Evolutionary conservation across 2,113 vertebrate species (phyloP).

Genomic region (Oryzias celebensis): DNA sequence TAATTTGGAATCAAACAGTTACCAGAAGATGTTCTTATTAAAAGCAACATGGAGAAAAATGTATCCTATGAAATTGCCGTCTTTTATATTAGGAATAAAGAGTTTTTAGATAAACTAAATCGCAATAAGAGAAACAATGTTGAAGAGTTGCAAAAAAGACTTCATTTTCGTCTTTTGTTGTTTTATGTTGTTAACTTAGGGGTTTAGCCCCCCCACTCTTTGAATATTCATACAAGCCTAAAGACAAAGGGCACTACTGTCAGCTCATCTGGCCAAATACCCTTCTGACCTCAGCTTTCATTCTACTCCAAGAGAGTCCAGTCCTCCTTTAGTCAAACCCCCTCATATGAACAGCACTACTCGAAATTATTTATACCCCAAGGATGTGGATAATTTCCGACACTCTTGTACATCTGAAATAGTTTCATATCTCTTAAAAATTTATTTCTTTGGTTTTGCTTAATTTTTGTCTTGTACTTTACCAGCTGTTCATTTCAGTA

Average conservation of each 20-base stretch:
- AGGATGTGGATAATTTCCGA: too few species aligned
- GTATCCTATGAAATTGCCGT: too few species aligned
- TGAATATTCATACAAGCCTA: slow-evolving; percentile 47
- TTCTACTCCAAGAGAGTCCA: slow-evolving; percentile 44
- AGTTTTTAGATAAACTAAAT: too few species aligned
- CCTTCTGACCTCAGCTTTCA: slow-evolving; percentile 16
- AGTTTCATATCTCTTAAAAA: background rate
- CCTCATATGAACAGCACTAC: slow-evolving; percentile 4
- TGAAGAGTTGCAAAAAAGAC: background rate
- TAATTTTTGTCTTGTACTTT: background rate
- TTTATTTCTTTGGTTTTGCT: background rate
- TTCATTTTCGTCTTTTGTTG: slow-evolving; percentile 18
- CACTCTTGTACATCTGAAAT: background rate
- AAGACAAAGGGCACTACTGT: slow-evolving; percentile 74
- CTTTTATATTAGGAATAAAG: too few species aligned
- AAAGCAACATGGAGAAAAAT: too few species aligned
- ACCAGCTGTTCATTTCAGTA: too few species aligned
- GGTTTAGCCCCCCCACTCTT: slow-evolving; percentile 22
- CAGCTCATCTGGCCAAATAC: slow-evolving; percentile 50
- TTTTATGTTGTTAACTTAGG: slow-evolving; percentile 48
- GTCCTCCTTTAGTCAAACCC: slow-evolving; percentile 31
- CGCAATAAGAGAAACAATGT: too few species aligned
- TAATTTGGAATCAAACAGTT: too few species aligned
- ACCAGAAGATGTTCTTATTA: too few species aligned
- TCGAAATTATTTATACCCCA: too few species aligned